phyloP scores from a whole-genome alignment of 2,113 vertebrate species.

The Promerops cafer region DNA sequence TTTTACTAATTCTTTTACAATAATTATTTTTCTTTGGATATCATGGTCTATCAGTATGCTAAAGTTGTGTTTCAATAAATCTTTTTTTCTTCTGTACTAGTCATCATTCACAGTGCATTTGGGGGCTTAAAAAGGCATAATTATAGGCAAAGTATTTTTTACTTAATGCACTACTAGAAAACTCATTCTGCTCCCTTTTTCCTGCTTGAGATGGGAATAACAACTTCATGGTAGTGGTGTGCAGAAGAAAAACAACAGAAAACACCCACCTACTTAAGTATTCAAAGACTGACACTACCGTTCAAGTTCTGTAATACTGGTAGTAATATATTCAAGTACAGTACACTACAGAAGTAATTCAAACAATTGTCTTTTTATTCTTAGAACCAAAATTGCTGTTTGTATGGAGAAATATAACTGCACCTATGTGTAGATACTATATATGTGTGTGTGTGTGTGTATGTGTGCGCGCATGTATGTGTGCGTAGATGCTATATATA shows the following conservation, averaged over 20 bases:
- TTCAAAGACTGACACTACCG: background rate
- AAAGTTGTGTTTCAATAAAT: background rate
- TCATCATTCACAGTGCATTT: constrained; percentile 19
- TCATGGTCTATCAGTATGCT: background rate
- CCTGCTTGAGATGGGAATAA: constrained; percentile 27
- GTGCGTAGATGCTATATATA: background rate
- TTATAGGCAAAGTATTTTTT: constrained; percentile 29
- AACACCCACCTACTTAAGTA: background rate
- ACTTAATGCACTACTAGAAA: constrained; percentile 18
- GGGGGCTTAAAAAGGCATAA: constrained; percentile 26
- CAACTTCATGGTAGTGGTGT: background rate
- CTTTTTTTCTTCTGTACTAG: constrained; percentile 32
- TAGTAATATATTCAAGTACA: constrained; percentile 15
- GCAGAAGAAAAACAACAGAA: background rate
- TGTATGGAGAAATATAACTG: background rate
- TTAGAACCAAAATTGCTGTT: constrained; percentile 45
- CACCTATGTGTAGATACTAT: background rate
- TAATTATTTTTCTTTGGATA: background rate
- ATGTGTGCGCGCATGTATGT: background rate
- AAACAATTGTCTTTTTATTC: constrained; percentile 61
- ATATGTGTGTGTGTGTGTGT: background rate
- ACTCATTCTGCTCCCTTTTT: constrained; percentile 2
- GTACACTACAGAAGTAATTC: constrained; percentile 35
- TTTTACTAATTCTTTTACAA: background rate
- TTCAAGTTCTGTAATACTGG: constrained; percentile 41